Evolutionary conservation across 2,797 vertebrate genomes (phyloP), one percentile per base, ranked within the genome.

Genomic region (Vespertilio murinus): DNA sequence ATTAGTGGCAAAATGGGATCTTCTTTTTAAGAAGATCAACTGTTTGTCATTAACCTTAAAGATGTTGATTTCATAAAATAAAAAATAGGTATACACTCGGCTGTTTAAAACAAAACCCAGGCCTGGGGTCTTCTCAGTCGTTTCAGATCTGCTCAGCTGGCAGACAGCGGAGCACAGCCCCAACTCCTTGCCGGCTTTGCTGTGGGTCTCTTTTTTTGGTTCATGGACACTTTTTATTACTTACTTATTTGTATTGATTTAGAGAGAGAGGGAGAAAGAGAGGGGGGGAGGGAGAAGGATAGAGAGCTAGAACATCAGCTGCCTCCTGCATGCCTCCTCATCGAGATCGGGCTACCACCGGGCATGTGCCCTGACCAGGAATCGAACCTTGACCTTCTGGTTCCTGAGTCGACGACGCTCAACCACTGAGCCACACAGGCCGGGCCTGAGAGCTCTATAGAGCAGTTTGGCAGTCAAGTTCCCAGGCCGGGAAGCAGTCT

Each of bases 381-480:
- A 64, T n/a, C 3, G 14, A n/a, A n/a, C 61, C 28, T 6, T 16
- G 28, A 64, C 61, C 61, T n/a, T 64, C 14, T n/a, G 14, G 61
- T 64, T 16, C 61, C 3, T 30, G 30, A 14, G 30, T 18, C 7
- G 7, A 64, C 7, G 7, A 64, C 3, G 6, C 61, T 64, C 61
- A n/a, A 33, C 30, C 30, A 33, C 61, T 65, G 61, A 65, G 61
- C 61, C 30, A 65, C 14, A 33, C 61, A 30, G 8, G 61, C 30
- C 3, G 14, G 30, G 30, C 30, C 38, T 35, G 77, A 56, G 49
- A 73, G 45, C 64, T 65, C 45, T 64, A 42, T 0, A 30, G 73
- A 71, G 28, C 35, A 13, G 3, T 0, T 3, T 1, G 28, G 59
- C 20, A 13, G 13, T 35, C 10, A 0, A 2, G 6, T 49, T 91